Conservation (phyloP, 2,113 vertebrate species). For the Echinops telfairi region DNA sequence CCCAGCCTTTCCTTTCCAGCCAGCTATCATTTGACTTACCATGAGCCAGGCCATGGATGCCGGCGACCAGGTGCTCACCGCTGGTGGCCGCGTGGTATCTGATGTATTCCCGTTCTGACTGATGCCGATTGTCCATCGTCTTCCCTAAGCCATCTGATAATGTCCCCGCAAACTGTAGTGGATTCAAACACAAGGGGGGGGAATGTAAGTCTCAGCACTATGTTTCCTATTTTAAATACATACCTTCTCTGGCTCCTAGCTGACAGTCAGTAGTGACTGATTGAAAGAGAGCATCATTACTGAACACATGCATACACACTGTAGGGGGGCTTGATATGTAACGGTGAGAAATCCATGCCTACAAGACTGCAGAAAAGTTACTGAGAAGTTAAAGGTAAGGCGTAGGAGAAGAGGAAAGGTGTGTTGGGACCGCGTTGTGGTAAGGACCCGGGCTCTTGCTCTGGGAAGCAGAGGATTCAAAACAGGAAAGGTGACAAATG, state of each 20-base stretch:
- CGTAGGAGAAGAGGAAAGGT: background rate
- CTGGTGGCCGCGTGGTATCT: constrained; percentile 97
- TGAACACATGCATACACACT: background rate
- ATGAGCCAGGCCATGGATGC: constrained; percentile 97
- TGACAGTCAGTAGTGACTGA: background rate
- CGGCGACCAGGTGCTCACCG: constrained; percentile 97
- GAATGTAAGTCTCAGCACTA: background rate
- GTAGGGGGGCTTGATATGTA: background rate
- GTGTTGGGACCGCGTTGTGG: background rate
- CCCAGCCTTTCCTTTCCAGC: background rate
- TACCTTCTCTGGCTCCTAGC: background rate
- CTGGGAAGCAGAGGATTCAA: background rate
- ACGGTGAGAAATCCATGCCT: background rate
- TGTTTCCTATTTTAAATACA: constrained; percentile 52
- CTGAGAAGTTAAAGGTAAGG: background rate
- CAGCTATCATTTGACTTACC: constrained; percentile 86
- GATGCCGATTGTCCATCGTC: constrained; percentile 98
- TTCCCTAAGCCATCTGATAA: constrained; percentile 97
- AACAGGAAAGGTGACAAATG: background rate
- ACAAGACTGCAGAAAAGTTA: background rate
- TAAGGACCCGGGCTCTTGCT: background rate
- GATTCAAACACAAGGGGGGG: constrained; percentile 36
- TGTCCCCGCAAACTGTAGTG: constrained; percentile 95
- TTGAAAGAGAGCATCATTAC: background rate
- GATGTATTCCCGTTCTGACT: constrained; percentile 97